Evolutionary conservation across 2,888 invertebrate genomes (phyloP), one percentile per base, ranked within the genome.

Genomic region (Himalopsyche anomala): DNA sequence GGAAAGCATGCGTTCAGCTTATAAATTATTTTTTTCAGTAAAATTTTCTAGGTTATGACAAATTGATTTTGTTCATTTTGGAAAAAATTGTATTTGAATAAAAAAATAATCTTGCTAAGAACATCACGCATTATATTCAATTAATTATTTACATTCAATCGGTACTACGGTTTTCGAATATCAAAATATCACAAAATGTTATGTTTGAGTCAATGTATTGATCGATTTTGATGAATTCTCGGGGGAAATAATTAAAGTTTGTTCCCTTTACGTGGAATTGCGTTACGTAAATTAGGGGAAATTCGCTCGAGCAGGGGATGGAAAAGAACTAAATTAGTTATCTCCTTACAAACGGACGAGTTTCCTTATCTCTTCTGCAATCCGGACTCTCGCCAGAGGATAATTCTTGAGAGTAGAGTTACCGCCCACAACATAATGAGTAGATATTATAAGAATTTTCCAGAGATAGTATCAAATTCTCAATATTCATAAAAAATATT

Each of bases 281-380:
- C 62, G 62, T 62, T 62, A 62, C 62, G 62, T 62, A 62, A 62
- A 62, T 62, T 62, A 62, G 62, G 62, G 74, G 74, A 51, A 83
- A 83, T 42, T 74, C 54, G 45, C 69, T 83, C 42, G 51, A 36
- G 45, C 74, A 54, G 62, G 51, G 36, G 74, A 79, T 74, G 56
- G 80, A 84, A 54, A 84, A 80, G 84, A 40, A 55, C 62, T 62
- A 62, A 62, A 62, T 62, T 62, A 84, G 74, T 36, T 55, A 84
- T 84, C 80, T 56, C 38, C 54, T 36, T 84, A 80, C 80, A 84
- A 84, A 81, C 81, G 84, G 42, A 56, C 81, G 11, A 69, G 85
- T 38, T 28, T 85, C 74, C 85, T 81, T 81, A 82, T 82, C 82
- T 81, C 81, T 19, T 42, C 28, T 79, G n/a, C 55, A 45, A 69